Evolutionary conservation across 2,113 vertebrate species (phyloP).

Genomic region (Chionomys nivalis): DNA sequence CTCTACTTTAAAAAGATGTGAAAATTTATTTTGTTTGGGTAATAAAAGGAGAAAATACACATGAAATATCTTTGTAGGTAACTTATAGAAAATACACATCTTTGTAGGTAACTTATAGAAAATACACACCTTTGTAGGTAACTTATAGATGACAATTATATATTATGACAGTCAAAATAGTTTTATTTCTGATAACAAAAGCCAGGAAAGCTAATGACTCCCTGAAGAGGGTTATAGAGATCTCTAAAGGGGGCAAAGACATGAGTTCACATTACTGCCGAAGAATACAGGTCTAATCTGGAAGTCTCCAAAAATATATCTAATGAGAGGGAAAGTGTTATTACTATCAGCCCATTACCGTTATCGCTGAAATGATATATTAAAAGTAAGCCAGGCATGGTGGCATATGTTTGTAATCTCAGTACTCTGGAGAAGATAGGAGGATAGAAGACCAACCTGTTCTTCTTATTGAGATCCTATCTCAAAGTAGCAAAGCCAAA

Average conservation of each 20-base stretch:
- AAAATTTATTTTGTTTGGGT: constrained; percentile 16
- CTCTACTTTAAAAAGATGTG: neutral
- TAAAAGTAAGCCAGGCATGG: neutral
- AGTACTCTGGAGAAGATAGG: neutral
- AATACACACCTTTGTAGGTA: neutral
- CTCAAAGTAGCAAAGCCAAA: neutral
- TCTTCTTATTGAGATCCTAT: neutral
- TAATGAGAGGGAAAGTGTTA: neutral
- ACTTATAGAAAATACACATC: neutral
- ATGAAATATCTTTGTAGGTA: neutral
- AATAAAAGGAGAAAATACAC: neutral
- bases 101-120: neutral
- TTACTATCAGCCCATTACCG: neutral
- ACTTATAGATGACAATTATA: neutral
- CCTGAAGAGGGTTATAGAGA: neutral
- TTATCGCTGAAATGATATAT: neutral
- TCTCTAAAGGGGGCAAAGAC: neutral
- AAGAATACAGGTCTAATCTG: neutral
- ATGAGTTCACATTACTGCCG: neutral
- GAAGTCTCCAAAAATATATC: neutral
- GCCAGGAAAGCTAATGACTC: neutral
- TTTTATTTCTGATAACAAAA: constrained; percentile 27
- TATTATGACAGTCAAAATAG: neutral
- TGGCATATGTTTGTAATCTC: neutral
- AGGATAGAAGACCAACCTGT: neutral